Base-by-base conservation (phyloP, 2,113 vertebrate genomes). In the Lepidothrix coronata region DNA sequence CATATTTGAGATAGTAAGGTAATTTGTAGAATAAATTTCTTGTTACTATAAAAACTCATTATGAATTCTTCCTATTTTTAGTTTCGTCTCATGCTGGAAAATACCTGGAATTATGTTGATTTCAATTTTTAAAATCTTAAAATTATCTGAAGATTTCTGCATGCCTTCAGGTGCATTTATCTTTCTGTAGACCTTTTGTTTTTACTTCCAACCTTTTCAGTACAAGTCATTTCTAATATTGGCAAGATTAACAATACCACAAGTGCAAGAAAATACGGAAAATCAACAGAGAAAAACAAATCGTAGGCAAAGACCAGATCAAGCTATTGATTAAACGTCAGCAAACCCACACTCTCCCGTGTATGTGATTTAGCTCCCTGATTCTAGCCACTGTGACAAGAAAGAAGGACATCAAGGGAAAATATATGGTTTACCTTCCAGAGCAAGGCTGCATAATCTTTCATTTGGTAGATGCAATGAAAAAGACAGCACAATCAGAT, bases 351-450 rank as follows among this genome's bases (percentile, higher is more conserved):
- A 59, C 68, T 8, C 33, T 76, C 8, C 30, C 35, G 2, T 25
- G 1, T n/a, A 9, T 33, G 3, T 48, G 24, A 21, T 1, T 0
- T 12, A 63, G 7, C 7, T 91, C 49, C 18, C 8, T 43, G 46
- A 10, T 0, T 5, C 5, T 49, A 46, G 13, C 8, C 6, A 44
- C 9, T n/a, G 19, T 3, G 2, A 44, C 19, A 52, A 44, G 27
- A 84, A 79, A 37, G 27, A 55, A 58, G 21, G 5, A 49, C 4
- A 11, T 31, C 8, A 84, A 12, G 9, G 5, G 89, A 65, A 9
- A 37, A 46, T 13, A 3, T 25, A 5, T 12, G 2, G 8, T 12
- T 66, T 43, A 21, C 23, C 57, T 79, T 37, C 20, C 6, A 8
- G 16, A 67, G 27, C 12, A 67, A 91, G 15, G 10, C 9, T 61